Conservation (phyloP, 37 sponge, comb jelly and placozoan genomes). For the Lycopodina hypogea region DNA sequence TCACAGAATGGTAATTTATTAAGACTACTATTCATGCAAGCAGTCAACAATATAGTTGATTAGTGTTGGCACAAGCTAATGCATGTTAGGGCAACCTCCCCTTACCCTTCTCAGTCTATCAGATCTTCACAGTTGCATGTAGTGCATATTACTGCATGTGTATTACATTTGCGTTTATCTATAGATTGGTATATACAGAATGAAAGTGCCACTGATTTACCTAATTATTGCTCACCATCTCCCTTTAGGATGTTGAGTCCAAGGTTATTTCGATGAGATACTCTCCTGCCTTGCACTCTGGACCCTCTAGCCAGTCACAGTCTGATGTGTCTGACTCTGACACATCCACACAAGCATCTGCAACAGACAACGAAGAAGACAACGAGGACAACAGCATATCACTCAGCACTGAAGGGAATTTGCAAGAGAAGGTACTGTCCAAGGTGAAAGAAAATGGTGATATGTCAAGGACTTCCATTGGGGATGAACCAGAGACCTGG, state of each 20-base stretch:
- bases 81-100: too few relatives aligned
- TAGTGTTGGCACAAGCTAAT: too few relatives aligned
- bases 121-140: too few relatives aligned
- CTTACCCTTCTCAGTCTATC: too few relatives aligned
- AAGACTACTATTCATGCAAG: too few relatives aligned
- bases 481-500: not conserved
- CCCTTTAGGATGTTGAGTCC: slow-evolving; percentile 6
- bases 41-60: too few relatives aligned
- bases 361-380: not conserved
- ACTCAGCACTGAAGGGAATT: not conserved
- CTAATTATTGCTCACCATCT: not conserved
- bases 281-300: not conserved
- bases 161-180: too few relatives aligned
- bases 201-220: too few relatives aligned
- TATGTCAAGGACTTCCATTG: not conserved
- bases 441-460: not conserved
- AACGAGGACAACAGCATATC: not conserved
- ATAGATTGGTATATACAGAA: too few relatives aligned
- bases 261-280: not conserved
- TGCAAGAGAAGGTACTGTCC: not conserved
- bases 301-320: not conserved
- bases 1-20: too few relatives aligned
- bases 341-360: not conserved
- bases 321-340: not conserved
- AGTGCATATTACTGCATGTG: too few relatives aligned